Percentiles rank a stretch among this genome's conserved stretches.
Evolutionary conservation across 2,888 invertebrate species (phyloP).

Genomic region (Keiferia lycopersicella): DNA sequence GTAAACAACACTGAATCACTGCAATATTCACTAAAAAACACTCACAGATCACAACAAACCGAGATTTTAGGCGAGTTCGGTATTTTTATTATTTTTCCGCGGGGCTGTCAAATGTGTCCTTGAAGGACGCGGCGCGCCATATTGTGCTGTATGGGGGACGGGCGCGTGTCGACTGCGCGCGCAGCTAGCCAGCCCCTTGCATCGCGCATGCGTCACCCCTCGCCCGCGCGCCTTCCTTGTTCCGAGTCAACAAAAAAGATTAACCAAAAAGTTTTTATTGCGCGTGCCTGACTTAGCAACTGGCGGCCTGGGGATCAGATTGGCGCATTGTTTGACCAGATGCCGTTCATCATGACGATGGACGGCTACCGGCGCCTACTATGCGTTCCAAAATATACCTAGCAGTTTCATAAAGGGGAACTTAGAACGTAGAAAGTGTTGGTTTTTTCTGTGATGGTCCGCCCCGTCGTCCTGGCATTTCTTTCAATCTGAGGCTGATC

Average conservation of each 20-base stretch:
- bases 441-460: no score
- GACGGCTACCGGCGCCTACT: background rate
- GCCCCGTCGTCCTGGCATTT: no score
- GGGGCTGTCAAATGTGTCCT: conserved; percentile 71
- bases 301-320: conserved; percentile 16
- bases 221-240: conserved; percentile 36
- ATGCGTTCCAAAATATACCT: background rate
- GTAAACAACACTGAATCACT: conserved; percentile 54
- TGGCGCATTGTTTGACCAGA: conserved; percentile 10
- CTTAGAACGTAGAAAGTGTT: no score
- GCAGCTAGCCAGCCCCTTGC: conserved; percentile 58
- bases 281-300: conserved; percentile 14
- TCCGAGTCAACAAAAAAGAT: conserved; percentile 20
- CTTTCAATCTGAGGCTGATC: no score
- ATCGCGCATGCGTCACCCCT: conserved; percentile 63
- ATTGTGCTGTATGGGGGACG: conserved; percentile 70
- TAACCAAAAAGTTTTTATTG: conserved; percentile 19
- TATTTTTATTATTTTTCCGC: conserved; percentile 50
- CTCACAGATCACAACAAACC: conserved; percentile 23
- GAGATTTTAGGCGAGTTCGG: conserved; percentile 42
- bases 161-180: conserved; percentile 79
- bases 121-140: conserved; percentile 70
- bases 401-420: background rate
- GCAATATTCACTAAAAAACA: conserved; percentile 35
- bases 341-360: background rate